Conservation (phyloP, 2,113 vertebrate genomes). For the Cryptomyrus ogoouensis region DNA sequence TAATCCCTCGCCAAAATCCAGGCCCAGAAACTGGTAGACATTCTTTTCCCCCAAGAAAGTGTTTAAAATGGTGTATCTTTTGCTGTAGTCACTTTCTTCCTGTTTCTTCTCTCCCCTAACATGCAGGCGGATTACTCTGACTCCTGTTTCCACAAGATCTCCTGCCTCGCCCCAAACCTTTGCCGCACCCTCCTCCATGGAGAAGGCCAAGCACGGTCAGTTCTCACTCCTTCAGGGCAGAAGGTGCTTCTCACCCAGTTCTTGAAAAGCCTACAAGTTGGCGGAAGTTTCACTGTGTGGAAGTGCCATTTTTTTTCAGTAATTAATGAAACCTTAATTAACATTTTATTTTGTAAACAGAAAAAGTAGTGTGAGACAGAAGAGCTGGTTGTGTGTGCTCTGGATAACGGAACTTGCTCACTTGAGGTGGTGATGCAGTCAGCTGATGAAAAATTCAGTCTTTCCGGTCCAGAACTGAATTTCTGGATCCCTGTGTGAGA, state of each 20-base stretch:
- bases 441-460: not conserved
- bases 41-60: not conserved
- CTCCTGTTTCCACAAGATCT: slow-evolving; percentile 58
- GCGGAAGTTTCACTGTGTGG: not conserved
- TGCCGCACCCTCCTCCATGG: slow-evolving; percentile 49
- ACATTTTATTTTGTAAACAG: not conserved
- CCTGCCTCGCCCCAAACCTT: slow-evolving; percentile 32
- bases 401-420: not conserved
- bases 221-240: not conserved
- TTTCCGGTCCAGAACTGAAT: not conserved
- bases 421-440: not conserved
- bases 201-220: slow-evolving; percentile 72
- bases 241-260: not conserved
- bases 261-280: not conserved
- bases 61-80: not conserved
- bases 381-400: not conserved
- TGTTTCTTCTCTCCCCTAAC: slow-evolving; percentile 17
- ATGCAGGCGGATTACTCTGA: slow-evolving; percentile 79
- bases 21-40: not conserved
- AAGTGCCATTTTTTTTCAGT: not conserved
- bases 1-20: not conserved
- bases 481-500: not conserved
- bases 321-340: not conserved
- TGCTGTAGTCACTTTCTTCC: not conserved
- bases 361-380: not conserved